Evolutionary conservation across 2,113 vertebrate genomes (phyloP), one percentile per base, ranked within the genome.

Genomic region (Laticauda colubrina): DNA sequence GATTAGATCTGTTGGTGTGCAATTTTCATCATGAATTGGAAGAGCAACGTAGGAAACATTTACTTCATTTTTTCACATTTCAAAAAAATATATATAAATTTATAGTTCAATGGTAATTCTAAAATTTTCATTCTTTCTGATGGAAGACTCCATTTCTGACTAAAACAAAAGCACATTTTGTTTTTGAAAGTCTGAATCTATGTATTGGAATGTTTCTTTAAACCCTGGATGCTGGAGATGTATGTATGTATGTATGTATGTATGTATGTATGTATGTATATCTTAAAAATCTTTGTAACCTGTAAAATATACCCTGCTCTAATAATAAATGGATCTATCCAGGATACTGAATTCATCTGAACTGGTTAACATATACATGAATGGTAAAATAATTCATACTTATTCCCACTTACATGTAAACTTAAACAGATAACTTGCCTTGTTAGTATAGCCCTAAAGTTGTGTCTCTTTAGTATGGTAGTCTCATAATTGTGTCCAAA

Each of bases 1-100:
- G 61, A 92, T 24, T 56, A 14, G 26, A 34, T 29, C 2, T 43
- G 59, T 29, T 34, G 18, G 56, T 81, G 34, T 89, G 81, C 94
- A 1, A 94, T 43, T 57, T 51, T 86, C 56, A 15, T 26, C 69
- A 88, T 43, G 57, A 54, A 75, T 45, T 45, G 88, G 45, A 64
- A 48, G 1, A 75, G 24, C 93, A 3, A 5, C 91, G 6, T 5
- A 0, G 15, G 45, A 92, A 54, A 53, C 43, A 39, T 85, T 89
- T 91, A 56, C 59, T 93, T 39, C 92, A 4, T 69, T 0, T 3
- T 90, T 91, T 21, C n/a, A 93, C 0, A 3, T 90, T 93, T 20
- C 61, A 45, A 45, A 48, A 48, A 8, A 48, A 48, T n/a, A 48
- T 48, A 91, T 23, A 93, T 55, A 8, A 95, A 95, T 69, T 21